Conservation (phyloP, 2,888 invertebrate genomes). For the Busseola fusca region DNA sequence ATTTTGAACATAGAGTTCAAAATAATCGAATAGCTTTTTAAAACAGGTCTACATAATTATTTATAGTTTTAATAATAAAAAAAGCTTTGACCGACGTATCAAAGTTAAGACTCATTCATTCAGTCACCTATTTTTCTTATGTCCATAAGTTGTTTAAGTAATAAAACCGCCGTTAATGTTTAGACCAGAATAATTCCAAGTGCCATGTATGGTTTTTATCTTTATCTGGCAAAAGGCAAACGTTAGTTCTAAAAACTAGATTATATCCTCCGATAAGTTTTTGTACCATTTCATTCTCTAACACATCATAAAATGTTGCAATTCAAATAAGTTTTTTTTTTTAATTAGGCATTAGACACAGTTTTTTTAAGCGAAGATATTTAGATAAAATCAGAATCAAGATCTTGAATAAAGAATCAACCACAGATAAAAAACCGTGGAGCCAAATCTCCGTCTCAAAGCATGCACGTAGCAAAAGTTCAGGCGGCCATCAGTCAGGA, state of each 20-base stretch:
- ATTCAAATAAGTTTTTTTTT: constrained; percentile 39
- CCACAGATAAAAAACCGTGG: background rate
- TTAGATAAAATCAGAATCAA: constrained; percentile 5
- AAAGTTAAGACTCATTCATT: background rate
- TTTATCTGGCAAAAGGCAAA: constrained; percentile 19
- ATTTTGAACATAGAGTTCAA: too few relatives aligned
- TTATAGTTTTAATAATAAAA: background rate
- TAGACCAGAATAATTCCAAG: constrained; percentile 31
- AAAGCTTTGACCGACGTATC: too few relatives aligned
- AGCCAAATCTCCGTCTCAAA: constrained; percentile 6
- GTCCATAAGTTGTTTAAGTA: background rate
- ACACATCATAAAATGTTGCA: constrained; percentile 39
- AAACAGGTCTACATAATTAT: background rate
- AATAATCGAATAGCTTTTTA: too few relatives aligned
- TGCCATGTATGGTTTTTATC: constrained; percentile 39
- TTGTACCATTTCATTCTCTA: constrained; percentile 37
- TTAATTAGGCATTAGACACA: too few relatives aligned
- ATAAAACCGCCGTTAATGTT: constrained; percentile 26
- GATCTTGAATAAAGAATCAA: constrained; percentile 13
- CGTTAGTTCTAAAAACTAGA: constrained; percentile 43
- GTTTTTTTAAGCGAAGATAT: constrained; percentile 2
- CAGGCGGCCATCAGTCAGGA: constrained; percentile 52
- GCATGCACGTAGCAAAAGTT: constrained; percentile 38
- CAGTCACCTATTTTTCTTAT: background rate
- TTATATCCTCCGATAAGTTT: constrained; percentile 48